A percentile compares a stretch with the other conserved stretches of the same genome.
phyloP scores from a whole-genome alignment of 2,113 vertebrate species.

The Hiodon tergisus region DNA sequence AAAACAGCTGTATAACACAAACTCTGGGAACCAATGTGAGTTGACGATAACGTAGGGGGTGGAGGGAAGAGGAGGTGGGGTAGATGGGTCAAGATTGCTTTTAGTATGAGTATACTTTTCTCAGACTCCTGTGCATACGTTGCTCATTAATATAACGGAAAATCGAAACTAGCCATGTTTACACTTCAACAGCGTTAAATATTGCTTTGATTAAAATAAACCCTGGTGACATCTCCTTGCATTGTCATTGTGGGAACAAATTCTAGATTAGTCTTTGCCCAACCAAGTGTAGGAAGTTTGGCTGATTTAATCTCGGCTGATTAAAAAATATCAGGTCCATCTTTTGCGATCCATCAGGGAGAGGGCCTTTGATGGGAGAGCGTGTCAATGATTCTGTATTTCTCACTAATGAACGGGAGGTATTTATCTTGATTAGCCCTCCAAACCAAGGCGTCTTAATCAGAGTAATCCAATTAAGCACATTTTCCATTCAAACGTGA shows the following conservation, averaged over 20 bases:
- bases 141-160: background rate
- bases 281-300: constrained; percentile 19
- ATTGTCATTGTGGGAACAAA: background rate
- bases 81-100: no score
- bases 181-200: background rate
- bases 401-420: constrained; percentile 4
- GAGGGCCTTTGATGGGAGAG: constrained; percentile 5
- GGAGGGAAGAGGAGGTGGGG: no score
- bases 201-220: constrained; percentile 13
- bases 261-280: constrained; percentile 16
- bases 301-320: constrained; percentile 22
- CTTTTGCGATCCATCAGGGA: constrained; percentile 14
- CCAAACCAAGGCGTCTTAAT: constrained; percentile 9
- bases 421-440: constrained; percentile 19
- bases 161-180: background rate
- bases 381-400: background rate
- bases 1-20: no score
- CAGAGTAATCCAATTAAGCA: constrained; percentile 22
- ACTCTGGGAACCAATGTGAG: no score
- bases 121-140: background rate
- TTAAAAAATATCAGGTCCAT: constrained; percentile 22
- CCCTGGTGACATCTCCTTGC: background rate
- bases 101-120: no score
- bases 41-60: no score
- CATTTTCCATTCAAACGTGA: constrained; percentile 16